phyloP scores from a whole-genome alignment of 1,140 invertebrate genomes.

The Thalassaphorura encarpata region DNA sequence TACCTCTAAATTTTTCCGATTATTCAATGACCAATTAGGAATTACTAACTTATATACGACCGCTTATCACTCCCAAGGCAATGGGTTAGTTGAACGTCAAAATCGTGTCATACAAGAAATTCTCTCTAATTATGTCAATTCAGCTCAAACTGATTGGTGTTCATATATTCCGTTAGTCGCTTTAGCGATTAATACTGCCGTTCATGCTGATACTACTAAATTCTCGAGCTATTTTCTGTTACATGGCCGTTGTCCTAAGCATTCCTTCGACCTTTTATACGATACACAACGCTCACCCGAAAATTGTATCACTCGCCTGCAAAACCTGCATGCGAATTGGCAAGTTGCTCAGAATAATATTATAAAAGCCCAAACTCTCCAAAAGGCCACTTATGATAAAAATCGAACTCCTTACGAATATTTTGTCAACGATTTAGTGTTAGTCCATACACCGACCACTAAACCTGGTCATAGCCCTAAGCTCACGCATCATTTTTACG shows the following conservation, averaged over 20 bases:
- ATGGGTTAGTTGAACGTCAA: conserved; percentile 29
- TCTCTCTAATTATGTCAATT: conserved; percentile 6
- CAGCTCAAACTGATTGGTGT: neutral
- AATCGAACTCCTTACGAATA: neutral
- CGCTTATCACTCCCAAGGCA: conserved; percentile 23
- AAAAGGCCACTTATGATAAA: neutral
- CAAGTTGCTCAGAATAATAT: neutral
- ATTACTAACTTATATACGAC: conserved; percentile 11
- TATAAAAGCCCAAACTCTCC: neutral
- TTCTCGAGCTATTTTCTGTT: neutral
- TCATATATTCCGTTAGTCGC: neutral
- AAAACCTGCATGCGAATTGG: neutral
- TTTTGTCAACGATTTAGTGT: neutral
- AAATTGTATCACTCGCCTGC: neutral
- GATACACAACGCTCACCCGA: neutral
- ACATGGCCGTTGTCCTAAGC: neutral
- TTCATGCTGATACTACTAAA: neutral
- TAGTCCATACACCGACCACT: neutral
- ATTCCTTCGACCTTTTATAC: neutral
- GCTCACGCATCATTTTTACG: neutral
- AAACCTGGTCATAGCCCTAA: neutral
- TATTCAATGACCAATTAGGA: conserved; percentile 7
- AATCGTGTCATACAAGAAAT: conserved; percentile 25
- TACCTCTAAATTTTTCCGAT: conserved; percentile 7
- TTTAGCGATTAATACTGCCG: neutral